Conservation (phyloP, 2,113 vertebrate genomes). For the Acanthisitta chloris region DNA sequence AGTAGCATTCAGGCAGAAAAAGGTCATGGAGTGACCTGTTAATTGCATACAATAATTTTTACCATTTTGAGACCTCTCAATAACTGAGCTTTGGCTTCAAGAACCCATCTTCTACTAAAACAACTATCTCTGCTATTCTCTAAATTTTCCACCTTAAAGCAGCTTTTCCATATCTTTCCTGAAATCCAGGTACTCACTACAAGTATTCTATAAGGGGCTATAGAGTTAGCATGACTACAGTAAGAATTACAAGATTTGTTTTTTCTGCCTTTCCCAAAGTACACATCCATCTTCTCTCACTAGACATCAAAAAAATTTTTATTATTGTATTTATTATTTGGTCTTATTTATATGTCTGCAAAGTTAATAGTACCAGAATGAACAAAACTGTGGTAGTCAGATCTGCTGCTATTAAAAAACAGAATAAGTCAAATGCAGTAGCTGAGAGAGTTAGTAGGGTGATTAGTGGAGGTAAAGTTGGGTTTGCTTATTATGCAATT, state of each 20-base stretch:
- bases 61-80: not conserved
- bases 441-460: not conserved
- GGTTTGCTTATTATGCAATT: not conserved
- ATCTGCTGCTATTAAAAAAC: not conserved
- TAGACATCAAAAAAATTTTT: not conserved
- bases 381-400: not conserved
- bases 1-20: not conserved
- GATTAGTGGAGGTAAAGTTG: not conserved
- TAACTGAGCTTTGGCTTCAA: not conserved
- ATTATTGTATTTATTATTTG: not conserved
- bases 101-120: not conserved
- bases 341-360: not conserved
- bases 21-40: not conserved
- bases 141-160: not conserved
- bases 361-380: not conserved
- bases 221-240: rapidly evolving
- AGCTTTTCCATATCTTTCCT: not conserved
- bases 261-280: not conserved
- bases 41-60: not conserved
- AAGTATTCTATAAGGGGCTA: not conserved
- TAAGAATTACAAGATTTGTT: not conserved
- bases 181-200: not conserved
- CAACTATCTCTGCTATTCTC: not conserved
- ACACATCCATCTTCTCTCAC: not conserved
- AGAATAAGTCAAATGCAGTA: not conserved